Evolutionary conservation across 2,797 vertebrate genomes (phyloP).

Genomic region (Neoniphon sammara): DNA sequence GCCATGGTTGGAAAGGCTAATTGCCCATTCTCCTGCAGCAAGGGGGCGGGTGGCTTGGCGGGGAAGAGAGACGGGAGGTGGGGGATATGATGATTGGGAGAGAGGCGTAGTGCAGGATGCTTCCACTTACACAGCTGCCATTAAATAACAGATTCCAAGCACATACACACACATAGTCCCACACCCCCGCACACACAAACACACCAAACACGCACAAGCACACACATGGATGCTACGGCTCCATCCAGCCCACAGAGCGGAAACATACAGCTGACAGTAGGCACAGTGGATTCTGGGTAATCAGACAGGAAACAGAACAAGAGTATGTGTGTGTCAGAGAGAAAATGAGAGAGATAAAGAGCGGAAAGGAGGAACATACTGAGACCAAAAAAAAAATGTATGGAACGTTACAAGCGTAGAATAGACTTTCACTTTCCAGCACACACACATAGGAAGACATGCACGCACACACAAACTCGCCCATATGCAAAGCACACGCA

Average conservation of each 20-base stretch:
- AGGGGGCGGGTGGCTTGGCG: not conserved
- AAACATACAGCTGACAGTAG: slow-evolving; percentile 41
- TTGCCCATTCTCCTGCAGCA: slow-evolving; percentile 8
- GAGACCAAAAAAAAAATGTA: slow-evolving; percentile 2
- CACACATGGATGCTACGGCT: slow-evolving; percentile 21
- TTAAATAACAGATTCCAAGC: slow-evolving; percentile 42
- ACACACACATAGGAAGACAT: slow-evolving; percentile 28
- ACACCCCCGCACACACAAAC: not conserved
- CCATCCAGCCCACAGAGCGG: slow-evolving; percentile 29
- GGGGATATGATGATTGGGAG: slow-evolving; percentile 11
- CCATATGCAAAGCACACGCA: not conserved
- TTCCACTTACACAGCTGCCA: slow-evolving; percentile 50
- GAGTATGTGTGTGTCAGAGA: slow-evolving; percentile 14
- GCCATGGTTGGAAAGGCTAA: slow-evolving; percentile 6
- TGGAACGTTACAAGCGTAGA: slow-evolving; percentile 6
- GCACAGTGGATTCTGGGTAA: slow-evolving; percentile 57
- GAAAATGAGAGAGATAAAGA: slow-evolving; percentile 9
- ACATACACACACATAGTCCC: slow-evolving; percentile 6
- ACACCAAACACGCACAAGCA: slow-evolving; percentile 5
- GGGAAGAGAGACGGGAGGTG: not conserved
- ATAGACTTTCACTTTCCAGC: slow-evolving; percentile 32
- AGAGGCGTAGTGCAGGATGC: slow-evolving; percentile 7
- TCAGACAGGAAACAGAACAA: slow-evolving; percentile 35
- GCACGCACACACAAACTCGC: not conserved
- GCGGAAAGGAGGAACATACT: not conserved